Conservation (phyloP, 2,113 vertebrate genomes). For the Camelus bactrianus region DNA sequence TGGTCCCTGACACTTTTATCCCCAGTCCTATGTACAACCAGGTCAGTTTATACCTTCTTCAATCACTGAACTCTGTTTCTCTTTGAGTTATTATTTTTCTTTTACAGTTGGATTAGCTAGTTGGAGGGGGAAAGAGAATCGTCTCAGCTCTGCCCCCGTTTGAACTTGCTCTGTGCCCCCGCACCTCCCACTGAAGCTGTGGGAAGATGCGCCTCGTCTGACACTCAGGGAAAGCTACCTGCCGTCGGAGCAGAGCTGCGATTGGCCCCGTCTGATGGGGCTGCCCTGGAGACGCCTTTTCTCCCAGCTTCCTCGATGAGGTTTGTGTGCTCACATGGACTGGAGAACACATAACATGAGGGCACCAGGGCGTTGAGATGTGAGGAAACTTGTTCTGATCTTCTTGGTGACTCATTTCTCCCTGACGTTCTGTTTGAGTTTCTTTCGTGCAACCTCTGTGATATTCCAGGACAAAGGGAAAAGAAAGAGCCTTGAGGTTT, state of each 20-base stretch:
- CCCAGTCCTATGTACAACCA: slow-evolving; percentile 22
- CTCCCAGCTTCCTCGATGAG: background rate
- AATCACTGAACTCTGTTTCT: slow-evolving; percentile 41
- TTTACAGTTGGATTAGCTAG: slow-evolving; percentile 55
- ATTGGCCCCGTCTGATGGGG: background rate
- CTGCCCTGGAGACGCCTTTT: background rate
- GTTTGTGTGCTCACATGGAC: background rate
- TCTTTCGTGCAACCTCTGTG: background rate
- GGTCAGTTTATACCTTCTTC: slow-evolving; percentile 64
- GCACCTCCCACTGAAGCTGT: slow-evolving; percentile 24
- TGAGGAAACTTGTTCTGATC: background rate
- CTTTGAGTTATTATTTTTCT: slow-evolving; percentile 69
- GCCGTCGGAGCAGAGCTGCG: background rate
- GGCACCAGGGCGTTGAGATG: background rate
- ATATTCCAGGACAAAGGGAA: background rate
- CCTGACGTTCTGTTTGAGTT: background rate
- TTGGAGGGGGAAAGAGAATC: slow-evolving; percentile 42
- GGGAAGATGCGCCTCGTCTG: background rate
- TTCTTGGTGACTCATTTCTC: background rate
- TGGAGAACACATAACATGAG: background rate
- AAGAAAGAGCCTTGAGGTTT: background rate
- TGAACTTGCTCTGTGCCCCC: slow-evolving; percentile 70
- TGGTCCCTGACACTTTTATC: slow-evolving; percentile 63
- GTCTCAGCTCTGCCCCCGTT: slow-evolving; percentile 60
- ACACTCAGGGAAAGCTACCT: background rate